phyloP scores from a whole-genome alignment of 2,113 vertebrate species.

The Sitta europaea region DNA sequence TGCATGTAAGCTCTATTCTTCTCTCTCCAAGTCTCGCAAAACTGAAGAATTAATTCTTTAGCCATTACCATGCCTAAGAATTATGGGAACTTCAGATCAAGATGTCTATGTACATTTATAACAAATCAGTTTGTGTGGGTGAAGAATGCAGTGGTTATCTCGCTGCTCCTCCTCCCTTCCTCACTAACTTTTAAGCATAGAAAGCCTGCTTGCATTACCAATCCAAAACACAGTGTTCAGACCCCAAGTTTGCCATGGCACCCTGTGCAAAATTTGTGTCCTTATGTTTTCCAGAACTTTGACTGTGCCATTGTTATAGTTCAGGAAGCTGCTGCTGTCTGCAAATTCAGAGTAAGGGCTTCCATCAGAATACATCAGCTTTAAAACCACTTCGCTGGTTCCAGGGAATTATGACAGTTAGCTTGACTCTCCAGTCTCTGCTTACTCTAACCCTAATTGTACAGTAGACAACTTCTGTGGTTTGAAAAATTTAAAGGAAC shows the following conservation, averaged over 20 bases:
- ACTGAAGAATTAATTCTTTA: background rate
- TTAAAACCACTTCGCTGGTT: background rate
- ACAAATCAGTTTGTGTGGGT: background rate
- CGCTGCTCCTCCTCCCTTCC: background rate
- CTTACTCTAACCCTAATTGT: background rate
- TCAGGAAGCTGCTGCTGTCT: background rate
- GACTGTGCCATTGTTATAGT: fast-evolving
- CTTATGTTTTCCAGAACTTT: background rate
- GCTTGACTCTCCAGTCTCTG: background rate
- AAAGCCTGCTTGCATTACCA: background rate
- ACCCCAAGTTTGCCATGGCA: background rate
- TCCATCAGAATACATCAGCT: background rate
- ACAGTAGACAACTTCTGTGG: background rate
- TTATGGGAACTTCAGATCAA: background rate
- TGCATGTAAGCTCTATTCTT: background rate
- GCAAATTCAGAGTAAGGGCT: background rate
- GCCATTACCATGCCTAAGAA: background rate
- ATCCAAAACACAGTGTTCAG: background rate
- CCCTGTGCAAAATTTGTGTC: background rate
- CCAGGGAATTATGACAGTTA: background rate
- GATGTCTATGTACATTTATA: background rate
- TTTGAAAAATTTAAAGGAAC: background rate
- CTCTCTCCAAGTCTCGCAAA: background rate
- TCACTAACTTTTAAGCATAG: background rate
- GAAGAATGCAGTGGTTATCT: background rate